Conservation (phyloP, 2,797 vertebrate genomes). For the Myotis findleyi region DNA sequence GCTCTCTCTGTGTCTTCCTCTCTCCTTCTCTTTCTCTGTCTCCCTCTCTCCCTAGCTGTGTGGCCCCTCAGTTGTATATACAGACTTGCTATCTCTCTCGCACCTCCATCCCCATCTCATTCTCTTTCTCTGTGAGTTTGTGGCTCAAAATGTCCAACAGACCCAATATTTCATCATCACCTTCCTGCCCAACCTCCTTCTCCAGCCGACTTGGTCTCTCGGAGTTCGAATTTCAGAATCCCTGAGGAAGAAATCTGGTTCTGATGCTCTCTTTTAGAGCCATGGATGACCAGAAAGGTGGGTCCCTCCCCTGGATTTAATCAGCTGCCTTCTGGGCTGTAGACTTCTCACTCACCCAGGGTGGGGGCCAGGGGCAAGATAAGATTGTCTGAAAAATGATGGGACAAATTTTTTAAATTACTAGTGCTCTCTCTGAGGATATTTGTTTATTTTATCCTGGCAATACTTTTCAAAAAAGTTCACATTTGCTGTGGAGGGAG, state of each 20-base stretch:
- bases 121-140: neutral
- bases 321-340: neutral
- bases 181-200: neutral
- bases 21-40: neutral
- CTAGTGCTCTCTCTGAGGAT: neutral
- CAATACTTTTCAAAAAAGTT: slow-evolving; percentile 3
- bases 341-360: neutral
- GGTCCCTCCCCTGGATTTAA: neutral
- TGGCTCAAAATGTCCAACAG: neutral
- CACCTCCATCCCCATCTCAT: neutral
- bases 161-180: neutral
- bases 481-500: neutral
- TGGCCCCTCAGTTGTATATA: neutral
- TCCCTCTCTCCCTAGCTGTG: neutral
- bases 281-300: neutral
- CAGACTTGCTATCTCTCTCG: too few species aligned
- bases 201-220: neutral
- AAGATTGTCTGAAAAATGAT: neutral
- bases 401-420: neutral
- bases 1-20: neutral
- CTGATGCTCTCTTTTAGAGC: neutral
- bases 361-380: neutral
- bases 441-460: neutral
- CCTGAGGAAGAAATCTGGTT: neutral
- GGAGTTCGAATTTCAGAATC: neutral